Evolutionary conservation across 2,113 vertebrate species (phyloP), one percentile per base, ranked within the genome.

Genomic region (Nesogale talazaci): DNA sequence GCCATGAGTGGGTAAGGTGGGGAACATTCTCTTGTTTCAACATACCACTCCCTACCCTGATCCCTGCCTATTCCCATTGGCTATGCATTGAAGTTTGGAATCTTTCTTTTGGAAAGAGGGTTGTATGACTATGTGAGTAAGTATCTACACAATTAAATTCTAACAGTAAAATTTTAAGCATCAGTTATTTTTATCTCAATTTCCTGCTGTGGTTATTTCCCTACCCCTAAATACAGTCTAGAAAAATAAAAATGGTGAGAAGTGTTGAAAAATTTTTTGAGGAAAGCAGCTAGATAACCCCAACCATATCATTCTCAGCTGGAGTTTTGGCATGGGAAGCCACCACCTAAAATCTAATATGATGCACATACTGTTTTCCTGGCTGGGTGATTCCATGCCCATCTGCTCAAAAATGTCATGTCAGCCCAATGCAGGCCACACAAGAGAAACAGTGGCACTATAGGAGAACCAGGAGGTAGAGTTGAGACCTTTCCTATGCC

Each of bases 311-410:
- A 6, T 86, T 85, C 93, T 83, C 80, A 56, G 86, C 86, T 83
- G 70, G 59, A 80, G 94, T 46, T 81, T n/a, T 77, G 86, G 25
- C 72, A 12, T 40, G 2, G 17, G 6, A 65, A 86, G 46, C 22
- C 78, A 14, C 70, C 57, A 29, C 31, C 83, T 92, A 75, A 88
- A 86, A 36, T 61, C 40, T 0, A 0, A 88, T 61, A 74, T 0
- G 72, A 69, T 6, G 11, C 20, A 31, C 83, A 86, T 34, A 72
- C 76, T 92, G 85, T 42, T 94, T 92, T 76, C 42, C 42, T 86
- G 93, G 88, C 89, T 94, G 70, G n/a, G 46, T 15, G 34, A 20
- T 67, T 69, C 11, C 25, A 0, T 70, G 15, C 34, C 81, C 34
- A 25, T 95, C 85, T 94, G 86, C 61, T 89, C 0, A 0, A 6